Base-by-base conservation (phyloP, 2,113 vertebrate genomes). In the Sander lucioperca region DNA sequence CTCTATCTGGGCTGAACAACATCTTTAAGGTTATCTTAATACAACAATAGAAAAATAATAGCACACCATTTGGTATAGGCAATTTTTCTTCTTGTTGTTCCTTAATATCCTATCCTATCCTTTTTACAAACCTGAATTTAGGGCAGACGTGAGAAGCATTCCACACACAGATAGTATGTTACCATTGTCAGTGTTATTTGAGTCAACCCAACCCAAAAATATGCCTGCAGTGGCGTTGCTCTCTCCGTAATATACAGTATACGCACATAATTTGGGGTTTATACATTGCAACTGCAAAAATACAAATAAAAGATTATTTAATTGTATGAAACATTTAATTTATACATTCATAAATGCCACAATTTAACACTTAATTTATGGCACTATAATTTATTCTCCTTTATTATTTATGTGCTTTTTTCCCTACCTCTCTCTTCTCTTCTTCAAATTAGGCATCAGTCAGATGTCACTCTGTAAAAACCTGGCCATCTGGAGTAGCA, bases 101-200 rank as follows among this genome's bases (percentile, higher is more conserved):
- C 67, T 78, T 51, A 82, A 13, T 87, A 72, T 85, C 57, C 74
- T 69, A 61, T 51, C 58, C 51, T 59, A 61, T 85, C 53, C 19
- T 87, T 87, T 81, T 76, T 53, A 63, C 36, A 84, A 68, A 82
- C 36, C 86, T 83, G 83, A 83, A 92, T 91, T 84, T 91, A 87
- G 88, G 87, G 80, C 91, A 93, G 85, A 91, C 56, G 75, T 93
- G 90, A 93, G 82, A 75, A 67, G 80, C 84, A 89, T 92, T 84
- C 71, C 62, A 70, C 74, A 47, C 79, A 84, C 75, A 74, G 18
- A 51, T 59, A 53, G 23, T 47, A 82, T 83, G 78, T 79, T 73
- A 72, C 56, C 19, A n/a, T 51, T 77, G 54, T 67, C 67, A 66
- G 69, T 68, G 57, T 82, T 79, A 77, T 84, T 70, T 71, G 33